Evolutionary conservation across 2,797 vertebrate genomes (phyloP).

Genomic region (Chelidonichthys spinosus): DNA sequence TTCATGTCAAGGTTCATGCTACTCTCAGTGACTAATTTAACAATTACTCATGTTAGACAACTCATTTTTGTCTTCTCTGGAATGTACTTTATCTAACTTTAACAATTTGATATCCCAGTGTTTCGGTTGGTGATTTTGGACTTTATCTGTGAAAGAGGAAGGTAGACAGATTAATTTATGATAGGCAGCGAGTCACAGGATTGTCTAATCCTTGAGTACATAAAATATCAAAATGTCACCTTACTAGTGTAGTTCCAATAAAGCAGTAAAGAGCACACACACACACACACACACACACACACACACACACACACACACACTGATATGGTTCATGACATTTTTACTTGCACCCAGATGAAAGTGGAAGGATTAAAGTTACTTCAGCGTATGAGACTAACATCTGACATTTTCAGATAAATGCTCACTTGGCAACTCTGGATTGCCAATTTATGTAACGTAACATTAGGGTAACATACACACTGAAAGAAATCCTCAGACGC

Average conservation of each 20-base stretch:
- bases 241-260: neutral
- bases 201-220: neutral
- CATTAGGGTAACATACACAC: conserved; percentile 2
- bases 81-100: neutral
- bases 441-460: conserved; percentile 3
- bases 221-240: neutral
- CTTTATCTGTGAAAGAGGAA: neutral
- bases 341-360: neutral
- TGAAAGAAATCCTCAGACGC: conserved; percentile 2
- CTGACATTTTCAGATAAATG: conserved; percentile 15
- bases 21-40: conserved; percentile 7
- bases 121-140: conserved; percentile 5
- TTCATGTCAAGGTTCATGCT: conserved; percentile 4
- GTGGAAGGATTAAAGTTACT: neutral
- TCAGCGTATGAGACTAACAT: neutral
- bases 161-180: neutral
- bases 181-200: neutral
- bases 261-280: neutral
- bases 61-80: neutral
- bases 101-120: neutral
- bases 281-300: too few species aligned
- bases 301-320: too few species aligned
- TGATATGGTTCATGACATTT: neutral
- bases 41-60: neutral
- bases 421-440: neutral